Evolutionary conservation across 1,140 invertebrate genomes (phyloP).

Genomic region (Temnothorax curvispinosus): DNA sequence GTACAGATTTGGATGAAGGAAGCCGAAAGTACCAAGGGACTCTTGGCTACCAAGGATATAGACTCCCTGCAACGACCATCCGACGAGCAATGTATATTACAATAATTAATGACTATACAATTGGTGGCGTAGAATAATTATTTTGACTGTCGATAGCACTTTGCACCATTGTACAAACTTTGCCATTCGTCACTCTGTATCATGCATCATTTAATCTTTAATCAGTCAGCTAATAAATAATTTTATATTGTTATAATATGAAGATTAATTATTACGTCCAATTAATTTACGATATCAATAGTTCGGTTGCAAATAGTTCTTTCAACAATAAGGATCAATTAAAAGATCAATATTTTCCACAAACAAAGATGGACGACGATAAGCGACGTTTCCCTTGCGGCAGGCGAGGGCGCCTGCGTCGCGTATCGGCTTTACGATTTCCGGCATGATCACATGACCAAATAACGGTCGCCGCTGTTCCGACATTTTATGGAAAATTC

Average conservation of each 20-base stretch:
- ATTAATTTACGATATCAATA: neutral
- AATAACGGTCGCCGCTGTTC: slow-evolving; percentile 69
- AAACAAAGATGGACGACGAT: neutral
- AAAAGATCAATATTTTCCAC: neutral
- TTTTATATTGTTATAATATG: slow-evolving; percentile 30
- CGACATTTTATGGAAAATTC: slow-evolving; percentile 83
- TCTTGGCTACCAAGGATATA: slow-evolving; percentile 82
- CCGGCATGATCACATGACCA: slow-evolving; percentile 68
- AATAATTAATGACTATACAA: slow-evolving; percentile 68
- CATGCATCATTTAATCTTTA: neutral
- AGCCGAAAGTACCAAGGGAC: slow-evolving; percentile 87
- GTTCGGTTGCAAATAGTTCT: neutral
- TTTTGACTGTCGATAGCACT: neutral
- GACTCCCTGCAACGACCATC: slow-evolving; percentile 66
- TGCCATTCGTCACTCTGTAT: neutral
- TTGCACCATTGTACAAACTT: neutral
- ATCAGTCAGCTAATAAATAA: slow-evolving; percentile 26
- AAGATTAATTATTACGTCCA: slow-evolving; percentile 24
- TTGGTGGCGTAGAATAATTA: neutral
- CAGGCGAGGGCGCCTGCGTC: slow-evolving; percentile 66
- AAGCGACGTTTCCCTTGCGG: neutral
- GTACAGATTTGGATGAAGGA: slow-evolving; percentile 87
- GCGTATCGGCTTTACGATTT: slow-evolving; percentile 65
- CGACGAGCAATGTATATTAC: slow-evolving; percentile 80
- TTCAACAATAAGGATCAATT: neutral